Evolutionary conservation across 2,797 vertebrate genomes (phyloP), one percentile per base, ranked within the genome.

Genomic region (Anguilla obscura): DNA sequence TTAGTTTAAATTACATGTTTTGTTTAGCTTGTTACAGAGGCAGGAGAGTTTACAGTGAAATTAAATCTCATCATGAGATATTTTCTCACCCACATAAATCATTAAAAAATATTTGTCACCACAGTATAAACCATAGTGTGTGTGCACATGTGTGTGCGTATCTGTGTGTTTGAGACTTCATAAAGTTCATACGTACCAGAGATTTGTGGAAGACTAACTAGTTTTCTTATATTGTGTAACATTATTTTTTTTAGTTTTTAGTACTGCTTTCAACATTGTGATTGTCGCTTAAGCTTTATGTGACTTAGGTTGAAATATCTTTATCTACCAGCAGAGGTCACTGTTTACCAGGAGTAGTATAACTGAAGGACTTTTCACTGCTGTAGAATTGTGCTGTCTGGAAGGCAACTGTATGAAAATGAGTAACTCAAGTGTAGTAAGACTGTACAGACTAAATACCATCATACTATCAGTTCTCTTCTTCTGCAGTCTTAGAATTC

Each of bases 321-420:
- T n/a, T 82, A 18, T 48, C 45, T 82, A 45, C 79, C 79, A 82
- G 79, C 45, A 82, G 79, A 82, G 79, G 79, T 48, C 79, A 50
- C 40, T 50, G 21, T 82, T n/a, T 82, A 82, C 79, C 40, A 48
- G 4, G 50, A 82, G 8, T 50, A 0, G 16, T 1, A 79, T 48
- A n/a, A 82, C 40, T 50, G 24, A 24, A 82, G 10, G 7, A 10
- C 7, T 2, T n/a, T 21, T 82, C 21, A 82, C 14, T 48, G 40
- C 79, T 82, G 6, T 24, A 45, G 76, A 21, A 45, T 80, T 45
- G 36, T 6, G 40, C 30, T 45, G 16, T 45, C 7, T 79, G 33
- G 16, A 79, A 45, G 45, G 9, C 36, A 40, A 36, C 74, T 14
- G 33, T 14, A 74, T 36, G 69, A 0, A 27, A 71, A 33, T 33